These are phyloP conservation scores for Ceramica pisi DNA, from an alignment of 2,888 invertebrate genomes.

Conservation along the genomic window DNA sequence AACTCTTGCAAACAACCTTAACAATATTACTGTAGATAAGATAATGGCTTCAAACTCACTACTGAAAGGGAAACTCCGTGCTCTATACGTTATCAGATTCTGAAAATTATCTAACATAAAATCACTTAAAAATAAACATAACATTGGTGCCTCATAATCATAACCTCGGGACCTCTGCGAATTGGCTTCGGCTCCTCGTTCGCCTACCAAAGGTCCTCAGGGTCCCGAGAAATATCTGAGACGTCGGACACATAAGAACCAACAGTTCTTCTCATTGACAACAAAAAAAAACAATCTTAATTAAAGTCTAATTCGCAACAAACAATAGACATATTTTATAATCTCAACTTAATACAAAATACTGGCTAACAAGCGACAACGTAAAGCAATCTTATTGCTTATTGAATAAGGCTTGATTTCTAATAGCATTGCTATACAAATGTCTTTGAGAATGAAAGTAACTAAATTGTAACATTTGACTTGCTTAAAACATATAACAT, in stretches of 20 bases:
- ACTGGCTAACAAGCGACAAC: conserved; percentile 41
- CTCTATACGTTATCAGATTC: neutral
- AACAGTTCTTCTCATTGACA: neutral
- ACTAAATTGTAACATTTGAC: conserved; percentile 34
- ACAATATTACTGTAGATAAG: no score
- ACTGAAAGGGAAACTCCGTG: no score
- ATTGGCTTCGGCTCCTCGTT: no score
- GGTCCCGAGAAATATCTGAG: no score
- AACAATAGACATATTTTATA: neutral
- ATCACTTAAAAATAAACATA: neutral
- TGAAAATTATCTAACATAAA: neutral
- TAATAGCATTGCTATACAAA: conserved; percentile 28
- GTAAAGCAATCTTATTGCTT: conserved; percentile 76
- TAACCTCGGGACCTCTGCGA: no score
- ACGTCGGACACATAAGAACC: no score
- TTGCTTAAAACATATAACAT: conserved; percentile 16
- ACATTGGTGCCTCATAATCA: no score
- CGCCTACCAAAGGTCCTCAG: no score
- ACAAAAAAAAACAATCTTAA: neutral
- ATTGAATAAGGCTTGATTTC: conserved; percentile 68
- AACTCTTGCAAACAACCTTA: no score
- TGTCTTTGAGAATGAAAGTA: conserved; percentile 31
- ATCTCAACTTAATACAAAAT: conserved; percentile 13
- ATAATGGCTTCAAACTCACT: no score
- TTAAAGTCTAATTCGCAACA: neutral